phyloP scores from a whole-genome alignment of 2,888 invertebrate genomes.

The Neuroscelio doddi region DNA sequence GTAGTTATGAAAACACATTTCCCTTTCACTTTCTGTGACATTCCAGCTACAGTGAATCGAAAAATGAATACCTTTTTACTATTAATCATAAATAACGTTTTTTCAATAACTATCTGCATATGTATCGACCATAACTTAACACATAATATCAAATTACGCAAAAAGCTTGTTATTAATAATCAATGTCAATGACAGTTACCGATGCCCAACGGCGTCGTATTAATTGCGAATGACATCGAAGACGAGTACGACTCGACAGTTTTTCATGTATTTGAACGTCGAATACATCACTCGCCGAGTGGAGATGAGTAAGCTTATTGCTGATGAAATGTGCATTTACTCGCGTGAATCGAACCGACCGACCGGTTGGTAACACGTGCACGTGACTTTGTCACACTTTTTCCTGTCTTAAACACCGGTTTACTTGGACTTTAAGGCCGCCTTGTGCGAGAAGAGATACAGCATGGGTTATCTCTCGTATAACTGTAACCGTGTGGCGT shows the following conservation, averaged over 20 bases:
- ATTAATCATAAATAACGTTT: neutral
- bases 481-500: conserved; percentile 34
- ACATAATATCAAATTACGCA: conserved; percentile 20
- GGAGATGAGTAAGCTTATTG: conserved; percentile 27
- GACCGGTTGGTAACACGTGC: conserved; percentile 47
- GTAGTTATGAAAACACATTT: neutral
- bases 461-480: conserved; percentile 38
- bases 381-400: conserved; percentile 55
- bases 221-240: conserved; percentile 5
- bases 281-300: conserved; percentile 23
- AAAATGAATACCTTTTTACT: no score
- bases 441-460: conserved; percentile 28
- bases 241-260: conserved; percentile 2
- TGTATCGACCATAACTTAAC: conserved; percentile 1
- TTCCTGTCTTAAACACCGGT: conserved; percentile 20
- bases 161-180: conserved; percentile 16
- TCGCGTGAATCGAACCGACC: conserved; percentile 59
- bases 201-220: conserved; percentile 28
- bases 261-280: conserved; percentile 28
- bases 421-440: conserved; percentile 34
- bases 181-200: conserved; percentile 43
- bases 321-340: conserved; percentile 19
- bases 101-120: conserved; percentile 1
- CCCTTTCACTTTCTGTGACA: neutral
- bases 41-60: no score